Evolutionary conservation across 2,797 vertebrate genomes (phyloP).

Genomic region (Artibeus lituratus): DNA sequence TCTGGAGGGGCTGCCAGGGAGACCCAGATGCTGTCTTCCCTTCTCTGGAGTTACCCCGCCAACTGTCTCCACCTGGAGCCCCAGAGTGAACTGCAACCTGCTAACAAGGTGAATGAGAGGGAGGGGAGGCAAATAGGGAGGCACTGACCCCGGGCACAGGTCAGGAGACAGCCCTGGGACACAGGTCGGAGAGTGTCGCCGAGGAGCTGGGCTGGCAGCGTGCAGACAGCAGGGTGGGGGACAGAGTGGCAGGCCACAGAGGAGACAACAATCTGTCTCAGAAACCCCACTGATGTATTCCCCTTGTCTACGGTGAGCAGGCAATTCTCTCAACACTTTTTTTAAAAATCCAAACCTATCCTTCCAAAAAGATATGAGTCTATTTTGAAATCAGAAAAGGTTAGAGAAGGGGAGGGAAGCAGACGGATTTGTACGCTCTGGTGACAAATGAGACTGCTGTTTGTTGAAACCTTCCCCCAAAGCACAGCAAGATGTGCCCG

Average conservation of each 20-base stretch:
- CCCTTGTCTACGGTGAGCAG: neutral
- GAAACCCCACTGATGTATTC: neutral
- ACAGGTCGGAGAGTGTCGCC: no score
- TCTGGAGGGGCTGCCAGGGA: neutral
- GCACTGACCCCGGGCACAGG: neutral
- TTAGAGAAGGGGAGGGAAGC: slow-evolving; percentile 31
- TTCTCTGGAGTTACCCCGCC: neutral
- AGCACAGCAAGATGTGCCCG: neutral
- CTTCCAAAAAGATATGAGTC: slow-evolving; percentile 24
- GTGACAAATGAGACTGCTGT: slow-evolving; percentile 65
- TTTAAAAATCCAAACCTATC: neutral
- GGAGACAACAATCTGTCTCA: neutral
- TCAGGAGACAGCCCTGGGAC: neutral
- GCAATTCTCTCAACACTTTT: neutral
- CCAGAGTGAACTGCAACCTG: neutral
- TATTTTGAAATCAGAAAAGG: slow-evolving; percentile 60
- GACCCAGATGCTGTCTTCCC: neutral
- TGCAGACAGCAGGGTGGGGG: no score
- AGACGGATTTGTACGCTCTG: slow-evolving; percentile 62
- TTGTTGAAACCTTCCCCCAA: slow-evolving; percentile 57
- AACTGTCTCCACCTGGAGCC: neutral
- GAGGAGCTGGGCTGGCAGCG: neutral
- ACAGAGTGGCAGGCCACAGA: neutral
- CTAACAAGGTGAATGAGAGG: neutral
- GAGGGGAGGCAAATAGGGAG: neutral